Evolutionary conservation across 35 echinoderm and acorn worm genomes (phyloP).

Genomic region (Acanthaster planci): DNA sequence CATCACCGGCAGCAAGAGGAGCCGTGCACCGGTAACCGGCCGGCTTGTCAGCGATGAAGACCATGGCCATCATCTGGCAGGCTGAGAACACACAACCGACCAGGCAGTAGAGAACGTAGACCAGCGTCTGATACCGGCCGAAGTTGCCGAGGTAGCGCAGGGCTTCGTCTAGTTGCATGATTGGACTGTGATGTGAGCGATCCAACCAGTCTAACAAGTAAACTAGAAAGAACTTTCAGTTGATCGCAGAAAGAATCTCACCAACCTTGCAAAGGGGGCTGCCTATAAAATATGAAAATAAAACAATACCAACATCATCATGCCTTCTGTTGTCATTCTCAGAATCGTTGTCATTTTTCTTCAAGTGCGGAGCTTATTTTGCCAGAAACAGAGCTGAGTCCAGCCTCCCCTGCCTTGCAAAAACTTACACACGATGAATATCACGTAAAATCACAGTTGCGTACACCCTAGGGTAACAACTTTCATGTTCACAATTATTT

Average conservation of each 20-base stretch:
- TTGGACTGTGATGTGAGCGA: not conserved
- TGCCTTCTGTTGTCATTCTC: no score
- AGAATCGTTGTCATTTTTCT: no score
- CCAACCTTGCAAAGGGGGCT: no score
- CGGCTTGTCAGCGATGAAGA: constrained; percentile 28
- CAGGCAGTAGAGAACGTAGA: constrained; percentile 55
- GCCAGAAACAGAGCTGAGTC: no score
- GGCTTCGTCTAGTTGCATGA: constrained; percentile 76
- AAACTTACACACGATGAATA: no score
- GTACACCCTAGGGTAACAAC: no score
- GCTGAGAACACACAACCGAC: constrained; percentile 65
- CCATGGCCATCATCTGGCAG: constrained; percentile 62
- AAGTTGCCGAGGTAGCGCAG: constrained; percentile 73
- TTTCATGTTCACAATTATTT: no score
- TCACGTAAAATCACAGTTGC: no score
- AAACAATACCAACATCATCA: not conserved
- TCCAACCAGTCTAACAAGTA: not conserved
- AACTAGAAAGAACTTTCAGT: not conserved
- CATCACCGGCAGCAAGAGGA: not conserved
- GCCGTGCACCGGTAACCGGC: constrained; percentile 2
- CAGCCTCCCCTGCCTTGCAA: no score
- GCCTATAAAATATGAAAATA: not conserved
- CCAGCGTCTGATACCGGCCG: constrained; percentile 66
- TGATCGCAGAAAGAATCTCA: no score
- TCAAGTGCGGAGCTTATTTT: no score